phyloP scores from a whole-genome alignment of 2,113 vertebrate genomes.

The Hippocampus barbouri region DNA sequence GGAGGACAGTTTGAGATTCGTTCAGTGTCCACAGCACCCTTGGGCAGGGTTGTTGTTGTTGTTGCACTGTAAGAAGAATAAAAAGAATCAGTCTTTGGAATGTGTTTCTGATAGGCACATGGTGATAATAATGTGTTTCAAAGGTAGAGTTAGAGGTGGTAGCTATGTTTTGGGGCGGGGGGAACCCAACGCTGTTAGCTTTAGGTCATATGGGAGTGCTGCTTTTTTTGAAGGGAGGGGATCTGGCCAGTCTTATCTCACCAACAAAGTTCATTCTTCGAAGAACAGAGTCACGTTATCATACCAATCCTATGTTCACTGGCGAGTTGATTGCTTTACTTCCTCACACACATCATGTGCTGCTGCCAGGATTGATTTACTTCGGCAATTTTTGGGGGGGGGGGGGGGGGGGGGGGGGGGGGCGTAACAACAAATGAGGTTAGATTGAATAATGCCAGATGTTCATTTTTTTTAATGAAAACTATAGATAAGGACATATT shows the following conservation, averaged over 20 bases:
- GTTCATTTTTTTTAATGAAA: neutral
- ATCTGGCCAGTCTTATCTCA: slow-evolving; percentile 34
- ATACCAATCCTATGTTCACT: slow-evolving; percentile 42
- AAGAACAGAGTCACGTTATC: slow-evolving; percentile 49
- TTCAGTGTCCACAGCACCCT: slow-evolving; percentile 50
- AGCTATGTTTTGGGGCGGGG: slow-evolving; percentile 14
- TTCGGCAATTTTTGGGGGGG: neutral
- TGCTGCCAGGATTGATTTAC: neutral
- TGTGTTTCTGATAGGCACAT: slow-evolving; percentile 46
- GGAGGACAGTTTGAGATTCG: slow-evolving; percentile 34
- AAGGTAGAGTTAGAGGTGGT: slow-evolving; percentile 1
- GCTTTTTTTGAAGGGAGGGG: slow-evolving; percentile 16
- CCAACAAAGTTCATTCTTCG: slow-evolving; percentile 45
- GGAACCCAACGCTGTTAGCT: slow-evolving; percentile 38
- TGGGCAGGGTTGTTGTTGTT: slow-evolving; percentile 64
- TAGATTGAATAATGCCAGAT: neutral
- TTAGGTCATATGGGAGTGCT: slow-evolving; percentile 48
- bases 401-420: no score
- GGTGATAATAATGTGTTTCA: no score
- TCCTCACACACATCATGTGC: neutral
- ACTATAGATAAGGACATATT: neutral
- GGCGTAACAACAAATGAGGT: neutral
- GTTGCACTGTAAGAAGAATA: slow-evolving; percentile 51
- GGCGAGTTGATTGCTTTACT: slow-evolving; percentile 41
- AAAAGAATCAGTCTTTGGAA: slow-evolving; percentile 55